Evolutionary conservation across 2,888 invertebrate genomes (phyloP).

Genomic region (Hartigia nigra): DNA sequence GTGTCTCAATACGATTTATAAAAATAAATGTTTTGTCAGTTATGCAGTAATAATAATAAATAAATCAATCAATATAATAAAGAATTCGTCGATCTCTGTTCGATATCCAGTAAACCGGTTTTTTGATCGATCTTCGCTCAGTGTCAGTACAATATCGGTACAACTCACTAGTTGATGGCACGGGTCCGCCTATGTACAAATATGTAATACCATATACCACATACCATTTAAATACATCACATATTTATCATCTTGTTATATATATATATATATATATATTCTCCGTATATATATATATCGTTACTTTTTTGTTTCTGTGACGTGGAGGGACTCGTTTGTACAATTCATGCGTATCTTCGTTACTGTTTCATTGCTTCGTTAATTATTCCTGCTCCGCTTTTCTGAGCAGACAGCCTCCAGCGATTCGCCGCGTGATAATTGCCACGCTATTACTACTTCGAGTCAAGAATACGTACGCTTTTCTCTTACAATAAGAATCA

Average conservation of each 20-base stretch:
- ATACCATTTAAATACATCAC: slow-evolving; percentile 66
- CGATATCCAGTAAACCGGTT: not conserved
- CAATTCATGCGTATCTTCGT: slow-evolving; percentile 62
- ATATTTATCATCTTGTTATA: slow-evolving; percentile 61
- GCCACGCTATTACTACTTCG: not conserved
- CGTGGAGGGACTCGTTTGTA: slow-evolving; percentile 66
- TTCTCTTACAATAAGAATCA: not conserved
- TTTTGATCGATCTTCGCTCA: not conserved
- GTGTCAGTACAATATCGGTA: slow-evolving; percentile 60
- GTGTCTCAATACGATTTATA: not conserved
- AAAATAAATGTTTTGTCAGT: not conserved
- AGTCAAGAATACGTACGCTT: not conserved
- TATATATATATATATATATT: slow-evolving; percentile 49
- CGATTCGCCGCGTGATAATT: slow-evolving; percentile 27
- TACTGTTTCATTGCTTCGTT: slow-evolving; percentile 58
- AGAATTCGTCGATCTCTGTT: not conserved
- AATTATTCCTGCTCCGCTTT: slow-evolving; percentile 37
- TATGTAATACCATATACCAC: slow-evolving; percentile 64
- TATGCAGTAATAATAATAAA: not conserved
- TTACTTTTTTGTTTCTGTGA: slow-evolving; percentile 47
- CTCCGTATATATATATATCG: slow-evolving; percentile 48
- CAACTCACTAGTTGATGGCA: slow-evolving; percentile 65
- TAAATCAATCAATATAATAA: not conserved
- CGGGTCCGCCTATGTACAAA: slow-evolving; percentile 65
- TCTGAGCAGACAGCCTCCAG: slow-evolving; percentile 57